Percentiles rank a stretch among this genome's conserved stretches.
These are phyloP conservation scores for Tenthredo mesomela DNA, from an alignment of 2,888 invertebrate genomes.

Conservation along the genomic window DNA sequence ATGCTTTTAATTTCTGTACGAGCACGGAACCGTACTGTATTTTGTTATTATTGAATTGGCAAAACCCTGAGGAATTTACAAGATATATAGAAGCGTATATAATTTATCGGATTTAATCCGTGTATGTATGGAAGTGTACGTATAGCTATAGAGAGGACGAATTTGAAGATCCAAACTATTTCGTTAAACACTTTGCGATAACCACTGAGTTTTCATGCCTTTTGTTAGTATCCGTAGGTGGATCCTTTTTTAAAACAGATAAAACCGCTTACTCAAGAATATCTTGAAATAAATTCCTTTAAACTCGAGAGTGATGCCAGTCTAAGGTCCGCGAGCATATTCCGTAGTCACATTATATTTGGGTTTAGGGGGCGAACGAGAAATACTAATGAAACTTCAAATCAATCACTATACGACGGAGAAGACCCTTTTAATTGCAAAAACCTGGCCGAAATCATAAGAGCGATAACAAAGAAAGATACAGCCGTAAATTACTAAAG, in stretches of 20 bases:
- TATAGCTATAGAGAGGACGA: background rate
- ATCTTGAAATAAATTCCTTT: constrained; percentile 62
- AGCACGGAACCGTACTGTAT: background rate
- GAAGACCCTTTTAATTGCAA: constrained; percentile 60
- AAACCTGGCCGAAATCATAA: constrained; percentile 65
- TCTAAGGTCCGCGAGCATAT: constrained; percentile 67
- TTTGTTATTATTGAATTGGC: constrained; percentile 10
- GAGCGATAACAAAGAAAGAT: constrained; percentile 76
- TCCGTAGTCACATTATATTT: constrained; percentile 67
- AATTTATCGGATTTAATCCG: background rate
- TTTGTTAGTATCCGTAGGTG: background rate
- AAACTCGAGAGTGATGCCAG: constrained; percentile 58
- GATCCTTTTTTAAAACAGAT: constrained; percentile 35
- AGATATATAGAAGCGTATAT: background rate
- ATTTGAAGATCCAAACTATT: constrained; percentile 6
- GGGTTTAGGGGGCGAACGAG: constrained; percentile 59
- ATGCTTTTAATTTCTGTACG: background rate
- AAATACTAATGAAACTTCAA: constrained; percentile 62
- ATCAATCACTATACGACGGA: constrained; percentile 64
- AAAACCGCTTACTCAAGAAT: constrained; percentile 51
- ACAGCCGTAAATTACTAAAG: constrained; percentile 78
- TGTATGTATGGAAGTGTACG: background rate
- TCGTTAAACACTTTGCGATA: constrained; percentile 2
- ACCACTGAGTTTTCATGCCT: constrained; percentile 9
- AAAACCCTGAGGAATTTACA: background rate